Base-by-base conservation (phyloP, 2,888 invertebrate genomes). In the Chymomyza fuscimana region DNA sequence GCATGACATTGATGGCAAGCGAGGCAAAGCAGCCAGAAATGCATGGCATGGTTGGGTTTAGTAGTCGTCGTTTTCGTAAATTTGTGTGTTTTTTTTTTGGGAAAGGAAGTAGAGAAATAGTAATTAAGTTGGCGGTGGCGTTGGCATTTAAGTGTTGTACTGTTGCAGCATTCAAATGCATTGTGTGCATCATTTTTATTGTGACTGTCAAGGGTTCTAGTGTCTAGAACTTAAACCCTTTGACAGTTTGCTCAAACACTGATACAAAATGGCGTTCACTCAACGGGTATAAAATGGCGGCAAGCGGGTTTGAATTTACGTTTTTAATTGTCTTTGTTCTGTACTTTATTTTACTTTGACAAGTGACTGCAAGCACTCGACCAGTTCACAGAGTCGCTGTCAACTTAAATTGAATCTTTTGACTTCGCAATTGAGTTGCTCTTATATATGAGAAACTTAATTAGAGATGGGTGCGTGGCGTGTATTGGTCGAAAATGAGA, bases 101-200 rank as follows among this genome's bases (percentile, higher is more conserved):
- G 74, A 74, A 58, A 58, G 19, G 32, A 32, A 32, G 19, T 71
- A 80, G 76, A 87, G 87, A 83, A 83, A 83, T 79, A 76, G 87
- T 83, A 87, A 83, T 83, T 83, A 83, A 83, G 83, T 83, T 83
- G 86, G 76, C 83, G 86, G 82, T 85, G 86, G 86, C 52, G 64
- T 70, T 74, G 70, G 76, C 64, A 59, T 79, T 78, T 73, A 76
- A 81, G 73, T 73, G 79, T 60, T 69, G 51, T 19, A 12, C 40
- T 46, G 40, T 12, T 46, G 40, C 40, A 56, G 58, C 25, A 66
- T 12, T 59, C 63, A 40, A 85, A 67, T 80, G 81, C 79, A 80
- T 76, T 87, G 69, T 71, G 69, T 68, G 65, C 67, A 46, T 46
- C 40, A 46, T 46, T 46, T 15, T 46, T 46, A 46, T 46, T 46